Evolutionary conservation across 2,113 vertebrate genomes (phyloP).

Genomic region (Willisornis vidua): DNA sequence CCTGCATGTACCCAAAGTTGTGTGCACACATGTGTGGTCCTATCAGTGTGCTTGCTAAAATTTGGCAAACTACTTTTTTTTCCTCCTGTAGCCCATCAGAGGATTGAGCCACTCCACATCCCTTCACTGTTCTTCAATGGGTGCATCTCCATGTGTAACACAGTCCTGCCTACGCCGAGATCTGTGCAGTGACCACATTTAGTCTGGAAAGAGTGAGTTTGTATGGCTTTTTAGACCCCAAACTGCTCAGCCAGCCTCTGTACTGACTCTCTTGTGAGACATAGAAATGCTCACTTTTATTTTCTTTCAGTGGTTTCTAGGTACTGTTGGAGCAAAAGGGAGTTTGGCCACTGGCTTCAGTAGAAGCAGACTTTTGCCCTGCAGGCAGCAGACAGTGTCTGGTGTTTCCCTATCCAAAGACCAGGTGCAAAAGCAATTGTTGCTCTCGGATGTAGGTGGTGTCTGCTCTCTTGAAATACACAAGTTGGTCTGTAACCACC

Average conservation of each 20-base stretch:
- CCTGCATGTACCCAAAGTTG: not conserved
- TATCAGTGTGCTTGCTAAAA: constrained; percentile 23
- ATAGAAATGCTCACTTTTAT: not conserved
- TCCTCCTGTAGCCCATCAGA: not conserved
- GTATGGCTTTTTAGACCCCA: not conserved
- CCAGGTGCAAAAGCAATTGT: not conserved
- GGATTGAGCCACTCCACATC: not conserved
- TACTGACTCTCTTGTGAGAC: not conserved
- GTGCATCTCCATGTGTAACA: not conserved
- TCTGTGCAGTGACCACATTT: not conserved
- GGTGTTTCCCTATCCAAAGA: not conserved
- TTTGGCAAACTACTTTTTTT: not conserved
- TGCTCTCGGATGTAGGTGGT: not conserved
- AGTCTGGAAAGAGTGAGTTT: not conserved
- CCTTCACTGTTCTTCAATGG: not conserved
- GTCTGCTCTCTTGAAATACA: not conserved
- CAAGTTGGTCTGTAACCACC: not conserved
- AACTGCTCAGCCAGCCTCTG: not conserved
- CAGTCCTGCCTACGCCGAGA: too few relatives aligned
- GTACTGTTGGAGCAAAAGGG: not conserved
- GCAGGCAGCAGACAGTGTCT: not conserved
- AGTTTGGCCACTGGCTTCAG: not conserved
- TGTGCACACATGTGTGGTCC: not conserved
- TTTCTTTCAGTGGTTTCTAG: not conserved
- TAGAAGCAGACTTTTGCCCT: constrained; percentile 16